Evolutionary conservation across 2,113 vertebrate species (phyloP), one percentile per base, ranked within the genome.

Genomic region (Orientallactaga bullata): DNA sequence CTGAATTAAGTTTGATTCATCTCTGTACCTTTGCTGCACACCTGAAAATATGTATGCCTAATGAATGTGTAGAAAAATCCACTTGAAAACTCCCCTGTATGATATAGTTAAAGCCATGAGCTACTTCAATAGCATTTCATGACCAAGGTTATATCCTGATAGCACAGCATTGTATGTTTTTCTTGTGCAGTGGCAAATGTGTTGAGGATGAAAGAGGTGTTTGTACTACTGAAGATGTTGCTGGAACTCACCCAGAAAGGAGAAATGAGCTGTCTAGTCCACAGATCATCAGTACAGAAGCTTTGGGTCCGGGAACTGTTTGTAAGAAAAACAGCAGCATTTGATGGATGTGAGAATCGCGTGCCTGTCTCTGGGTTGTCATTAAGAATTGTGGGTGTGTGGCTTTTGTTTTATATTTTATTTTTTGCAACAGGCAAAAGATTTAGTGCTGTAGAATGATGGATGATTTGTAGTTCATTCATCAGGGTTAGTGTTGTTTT

Each of bases 151-250:
- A 13, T 85, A 6, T 72, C 68, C 47, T 73, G 66, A 60, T 42
- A 66, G 71, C 60, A 73, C 60, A 35, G 32, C 28, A 10, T 60
- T 71, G 55, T 76, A 32, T 71, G 71, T 91, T 83, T 58, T 35
- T 93, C 42, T 42, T 90, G 65, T 89, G 82, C 24, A 32, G 65
- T 61, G 76, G 11, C 93, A 85, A 77, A 83, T 86, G 35, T 42
- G 80, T 83, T 71, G 85, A 83, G 77, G 42, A 91, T 87, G 93
- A 96, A 91, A 76, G 76, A 93, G 91, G 71, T 95, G 76, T 79
- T 90, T 61, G 65, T 93, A 32, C 65, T 77, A n/a, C 65, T 72
- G 87, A 28, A 80, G 24, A 72, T 71, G 76, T 81, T 80, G 85
- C 95, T 95, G 80, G 39, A 95, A 92, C 60, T 65, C 51, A 6